These are phyloP conservation scores for Pyxicephalus adspersus DNA, from an alignment of 2,113 vertebrate species.

Conservation along the genomic window DNA sequence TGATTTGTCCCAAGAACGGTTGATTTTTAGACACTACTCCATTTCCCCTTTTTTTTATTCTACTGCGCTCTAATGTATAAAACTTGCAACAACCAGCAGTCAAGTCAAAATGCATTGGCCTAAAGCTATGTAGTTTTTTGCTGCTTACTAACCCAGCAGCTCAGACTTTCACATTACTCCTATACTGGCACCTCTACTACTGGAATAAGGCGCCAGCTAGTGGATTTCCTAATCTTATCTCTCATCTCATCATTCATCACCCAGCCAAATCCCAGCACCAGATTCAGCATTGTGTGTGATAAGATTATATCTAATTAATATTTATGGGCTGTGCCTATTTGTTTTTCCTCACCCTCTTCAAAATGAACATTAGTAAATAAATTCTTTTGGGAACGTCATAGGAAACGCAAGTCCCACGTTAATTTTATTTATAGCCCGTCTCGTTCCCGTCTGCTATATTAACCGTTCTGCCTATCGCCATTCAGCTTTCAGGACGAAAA, in stretches of 20 bases:
- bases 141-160: background rate
- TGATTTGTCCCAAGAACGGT: no score
- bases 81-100: no score
- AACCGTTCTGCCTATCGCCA: background rate
- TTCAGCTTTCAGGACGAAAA: background rate
- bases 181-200: slow-evolving; percentile 4
- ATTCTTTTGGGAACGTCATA: background rate
- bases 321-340: slow-evolving; percentile 7
- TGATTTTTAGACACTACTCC: no score
- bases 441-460: background rate
- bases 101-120: no score
- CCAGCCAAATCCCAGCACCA: background rate
- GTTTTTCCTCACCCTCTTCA: background rate
- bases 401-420: background rate
- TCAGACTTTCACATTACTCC: slow-evolving; percentile 19
- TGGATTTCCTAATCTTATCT: background rate
- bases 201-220: slow-evolving; percentile 36
- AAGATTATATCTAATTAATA: slow-evolving; percentile 43
- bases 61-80: no score
- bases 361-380: background rate
- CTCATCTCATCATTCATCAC: background rate
- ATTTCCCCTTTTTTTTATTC: no score
- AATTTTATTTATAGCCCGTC: background rate
- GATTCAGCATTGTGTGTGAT: slow-evolving; percentile 6
- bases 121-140: background rate